Conservation (phyloP, 2,888 invertebrate genomes). For the Stenurella melanura region DNA sequence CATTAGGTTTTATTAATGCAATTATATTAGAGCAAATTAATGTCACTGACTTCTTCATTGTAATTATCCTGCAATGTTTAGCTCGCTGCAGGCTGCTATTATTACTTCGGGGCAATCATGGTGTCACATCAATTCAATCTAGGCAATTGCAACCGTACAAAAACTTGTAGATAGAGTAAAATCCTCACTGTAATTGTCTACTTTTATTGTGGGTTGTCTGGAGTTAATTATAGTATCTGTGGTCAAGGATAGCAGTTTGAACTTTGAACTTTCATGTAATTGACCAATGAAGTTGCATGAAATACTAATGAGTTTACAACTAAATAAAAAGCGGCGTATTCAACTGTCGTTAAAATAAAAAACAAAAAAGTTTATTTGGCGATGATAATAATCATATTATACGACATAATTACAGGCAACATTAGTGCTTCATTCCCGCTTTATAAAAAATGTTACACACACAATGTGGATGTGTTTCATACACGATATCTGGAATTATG, state of each 20-base stretch:
- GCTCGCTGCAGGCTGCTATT: slow-evolving; percentile 1
- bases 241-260: not conserved
- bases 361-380: too few species aligned
- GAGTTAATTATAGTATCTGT: not conserved
- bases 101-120: not conserved
- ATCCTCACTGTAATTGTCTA: not conserved
- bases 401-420: too few species aligned
- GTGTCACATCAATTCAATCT: slow-evolving; percentile 13
- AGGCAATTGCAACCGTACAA: slow-evolving; percentile 2
- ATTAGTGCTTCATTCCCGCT: too few species aligned
- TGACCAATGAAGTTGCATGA: too few species aligned
- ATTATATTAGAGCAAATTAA: not conserved
- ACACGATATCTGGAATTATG: too few species aligned
- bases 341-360: too few species aligned
- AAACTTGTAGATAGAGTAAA: not conserved
- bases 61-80: not conserved
- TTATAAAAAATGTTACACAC: too few species aligned
- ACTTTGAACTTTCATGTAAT: not conserved
- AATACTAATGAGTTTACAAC: too few species aligned
- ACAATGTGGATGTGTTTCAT: too few species aligned
- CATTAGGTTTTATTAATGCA: not conserved
- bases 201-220: not conserved
- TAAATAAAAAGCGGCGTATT: too few species aligned
- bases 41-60: not conserved
- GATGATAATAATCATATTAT: too few species aligned